Evolutionary conservation across 2,888 invertebrate genomes (phyloP).

Genomic region (Apodemia hepburni): DNA sequence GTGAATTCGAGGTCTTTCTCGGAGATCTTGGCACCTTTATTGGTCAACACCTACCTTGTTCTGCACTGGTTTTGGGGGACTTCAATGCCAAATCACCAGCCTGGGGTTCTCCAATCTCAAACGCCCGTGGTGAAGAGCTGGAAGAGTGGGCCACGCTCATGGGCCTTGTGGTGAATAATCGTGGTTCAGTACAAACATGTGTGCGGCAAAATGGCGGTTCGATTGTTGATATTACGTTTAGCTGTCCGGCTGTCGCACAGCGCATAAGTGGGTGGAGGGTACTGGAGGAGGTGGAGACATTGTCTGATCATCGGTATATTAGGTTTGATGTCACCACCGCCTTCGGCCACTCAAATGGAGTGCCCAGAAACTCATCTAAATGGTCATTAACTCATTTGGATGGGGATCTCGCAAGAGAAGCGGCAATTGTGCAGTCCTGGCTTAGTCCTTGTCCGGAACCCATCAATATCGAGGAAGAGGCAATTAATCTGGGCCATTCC

Average conservation of each 20-base stretch:
- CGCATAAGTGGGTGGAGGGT: conserved; percentile 20
- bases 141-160: conserved; percentile 26
- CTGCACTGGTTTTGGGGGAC: conserved; percentile 22
- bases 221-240: conserved; percentile 30
- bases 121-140: conserved; percentile 19
- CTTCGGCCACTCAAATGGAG: no score
- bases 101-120: conserved; percentile 23
- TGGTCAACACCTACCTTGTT: not conserved
- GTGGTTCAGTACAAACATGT: conserved; percentile 29
- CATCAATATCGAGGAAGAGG: no score
- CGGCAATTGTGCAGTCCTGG: conserved; percentile 7
- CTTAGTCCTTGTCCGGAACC: not conserved
- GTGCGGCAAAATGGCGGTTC: conserved; percentile 31
- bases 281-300: conserved; percentile 22
- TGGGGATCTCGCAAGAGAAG: not conserved
- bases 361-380: no score
- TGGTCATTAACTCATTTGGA: no score
- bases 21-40: conserved; percentile 5
- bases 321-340: no score
- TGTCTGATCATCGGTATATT: conserved; percentile 29
- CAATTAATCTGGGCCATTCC: no score
- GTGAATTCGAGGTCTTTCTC: conserved; percentile 24
- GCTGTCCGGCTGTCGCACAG: conserved; percentile 20
- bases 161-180: conserved; percentile 25
- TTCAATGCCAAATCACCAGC: conserved; percentile 29